Base-by-base conservation (phyloP, 2,113 vertebrate genomes). In the Bambusicola thoracicus region DNA sequence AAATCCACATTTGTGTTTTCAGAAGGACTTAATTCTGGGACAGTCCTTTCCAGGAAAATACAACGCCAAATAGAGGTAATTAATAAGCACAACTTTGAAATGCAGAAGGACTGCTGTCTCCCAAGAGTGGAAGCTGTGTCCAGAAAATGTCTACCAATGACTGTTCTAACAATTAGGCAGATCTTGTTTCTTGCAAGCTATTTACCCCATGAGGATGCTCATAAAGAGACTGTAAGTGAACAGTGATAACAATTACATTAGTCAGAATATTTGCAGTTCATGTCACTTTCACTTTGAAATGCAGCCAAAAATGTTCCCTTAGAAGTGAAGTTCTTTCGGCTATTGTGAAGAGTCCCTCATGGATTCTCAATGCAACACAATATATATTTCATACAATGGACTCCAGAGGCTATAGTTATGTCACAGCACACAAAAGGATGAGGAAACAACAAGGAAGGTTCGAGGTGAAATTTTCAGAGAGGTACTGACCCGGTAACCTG, bases 21-120 rank as follows among this genome's bases (percentile, higher is more conserved):
- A 91, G 72, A 80, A 83, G 73, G 85, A 74, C 91, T 80, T 84
- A 69, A 93, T 63, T 92, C 87, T 81, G 85, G 58, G 74, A 79
- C 30, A 87, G 75, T 46, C 30, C 81, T 55, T 49, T 62, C 84
- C 40, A 77, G 78, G 73, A 85, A 85, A 81, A 87, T 34, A 63
- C 0, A 10, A 74, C 40, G 63, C 79, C 87, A 91, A 87, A 67
- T 1, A 38, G 75, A 76, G 38, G 63, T 27, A 53, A 18, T 68
- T 66, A 91, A 70, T 48, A 74, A 83, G 68, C 27, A 70, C 12
- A 67, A 59, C 72, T 72, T 63, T 30, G 41, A 85, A 91, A 63
- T 17, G 25, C 20, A 44, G 65, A 95, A 78, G 56, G 25, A 20
- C 44, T 73, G 62, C 11, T 69, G 25, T 59, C 67, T 89, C 38